Percentiles rank a stretch among this genome's conserved stretches.
Evolutionary conservation across 2,797 vertebrate genomes (phyloP).

Genomic region (Synanceia verrucosa): DNA sequence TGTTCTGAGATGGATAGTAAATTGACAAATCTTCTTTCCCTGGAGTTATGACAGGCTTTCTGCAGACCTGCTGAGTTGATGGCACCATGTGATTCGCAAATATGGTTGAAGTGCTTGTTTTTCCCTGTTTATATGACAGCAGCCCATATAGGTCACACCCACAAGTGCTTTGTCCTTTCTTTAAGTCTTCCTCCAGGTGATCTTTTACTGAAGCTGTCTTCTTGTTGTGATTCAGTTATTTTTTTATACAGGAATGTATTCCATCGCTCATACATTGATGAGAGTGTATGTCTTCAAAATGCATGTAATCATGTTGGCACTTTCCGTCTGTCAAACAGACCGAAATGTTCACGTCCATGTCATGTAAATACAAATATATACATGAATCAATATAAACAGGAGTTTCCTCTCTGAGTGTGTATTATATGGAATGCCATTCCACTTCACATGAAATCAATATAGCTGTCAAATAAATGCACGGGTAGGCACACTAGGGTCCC

Average conservation of each 20-base stretch:
- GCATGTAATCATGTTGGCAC: too few relatives aligned
- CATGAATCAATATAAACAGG: too few relatives aligned
- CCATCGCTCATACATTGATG: background rate
- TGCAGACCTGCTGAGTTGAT: background rate
- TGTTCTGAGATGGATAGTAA: background rate
- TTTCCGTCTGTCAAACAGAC: too few relatives aligned
- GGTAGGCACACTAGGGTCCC: too few relatives aligned
- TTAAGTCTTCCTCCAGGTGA: slow-evolving; percentile 8
- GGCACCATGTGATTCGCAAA: background rate
- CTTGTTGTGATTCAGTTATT: too few relatives aligned
- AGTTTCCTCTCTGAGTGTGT: too few relatives aligned
- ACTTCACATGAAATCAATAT: too few relatives aligned
- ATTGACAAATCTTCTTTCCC: background rate
- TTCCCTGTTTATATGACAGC: slow-evolving; percentile 9
- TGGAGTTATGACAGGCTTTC: background rate
- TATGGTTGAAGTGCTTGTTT: background rate
- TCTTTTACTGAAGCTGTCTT: background rate
- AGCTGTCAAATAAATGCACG: too few relatives aligned
- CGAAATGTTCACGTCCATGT: too few relatives aligned
- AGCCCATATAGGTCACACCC: slow-evolving; percentile 50
- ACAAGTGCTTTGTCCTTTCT: slow-evolving; percentile 24
- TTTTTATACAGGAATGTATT: background rate
- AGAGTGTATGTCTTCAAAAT: background rate
- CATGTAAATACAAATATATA: too few relatives aligned
- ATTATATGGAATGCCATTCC: too few relatives aligned